A percentile compares a stretch with the other conserved stretches of the same genome.
phyloP scores from a whole-genome alignment of 2,797 vertebrate genomes.

The Crocodylus rhombifer region DNA sequence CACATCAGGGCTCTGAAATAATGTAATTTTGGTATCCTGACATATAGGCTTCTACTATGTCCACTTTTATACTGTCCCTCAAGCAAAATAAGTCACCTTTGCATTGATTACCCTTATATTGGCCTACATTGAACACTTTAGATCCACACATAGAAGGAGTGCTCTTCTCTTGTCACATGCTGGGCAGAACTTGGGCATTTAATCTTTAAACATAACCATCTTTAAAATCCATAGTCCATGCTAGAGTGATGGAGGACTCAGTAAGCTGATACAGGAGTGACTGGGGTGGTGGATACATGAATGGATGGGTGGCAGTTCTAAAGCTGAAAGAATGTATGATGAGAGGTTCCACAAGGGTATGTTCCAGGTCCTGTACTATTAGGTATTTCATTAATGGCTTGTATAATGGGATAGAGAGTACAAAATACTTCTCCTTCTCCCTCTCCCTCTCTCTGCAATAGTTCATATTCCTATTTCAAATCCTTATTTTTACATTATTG shows the following conservation, averaged over 20 bases:
- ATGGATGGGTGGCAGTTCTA: no score
- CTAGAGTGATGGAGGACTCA: no score
- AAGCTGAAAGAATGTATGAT: no score
- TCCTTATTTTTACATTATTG: fast-evolving
- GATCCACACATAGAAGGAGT: not conserved
- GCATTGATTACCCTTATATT: not conserved
- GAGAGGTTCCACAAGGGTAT: no score
- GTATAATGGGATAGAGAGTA: not conserved
- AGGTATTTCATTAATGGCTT: no score
- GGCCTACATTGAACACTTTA: not conserved
- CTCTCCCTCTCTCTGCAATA: not conserved
- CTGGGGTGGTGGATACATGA: no score
- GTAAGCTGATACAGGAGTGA: no score
- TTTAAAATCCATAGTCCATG: no score
- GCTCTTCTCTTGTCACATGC: not conserved
- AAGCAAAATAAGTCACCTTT: not conserved
- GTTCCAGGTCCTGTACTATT: no score
- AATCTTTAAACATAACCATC: no score
- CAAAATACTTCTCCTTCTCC: not conserved
- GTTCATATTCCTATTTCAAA: not conserved
- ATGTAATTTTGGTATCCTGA: not conserved
- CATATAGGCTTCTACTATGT: not conserved
- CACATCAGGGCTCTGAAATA: not conserved
- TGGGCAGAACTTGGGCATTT: no score
- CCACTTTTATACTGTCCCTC: not conserved